Base-by-base conservation (phyloP, 30 jellyfish, hydroid and myxozoan genomes). In the Sanderia malayensis region DNA sequence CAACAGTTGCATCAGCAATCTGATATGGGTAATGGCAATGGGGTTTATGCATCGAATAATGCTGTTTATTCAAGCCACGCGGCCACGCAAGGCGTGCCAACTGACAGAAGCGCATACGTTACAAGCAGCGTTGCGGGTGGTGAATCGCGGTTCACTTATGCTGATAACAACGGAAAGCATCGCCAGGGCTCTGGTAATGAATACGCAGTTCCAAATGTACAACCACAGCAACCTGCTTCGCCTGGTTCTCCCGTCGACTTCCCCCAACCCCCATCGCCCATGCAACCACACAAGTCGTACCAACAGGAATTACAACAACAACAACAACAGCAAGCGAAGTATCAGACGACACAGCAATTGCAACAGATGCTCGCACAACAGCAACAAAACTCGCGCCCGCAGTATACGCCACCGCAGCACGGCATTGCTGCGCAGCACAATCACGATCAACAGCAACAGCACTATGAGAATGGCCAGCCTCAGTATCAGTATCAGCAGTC, bases 231-330 rank as follows among this genome's bases (percentile, higher is more conserved):
- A n/a, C n/a, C n/a, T n/a, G 62, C 85, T 0, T 28, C 59, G 53
- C 57, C 84, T 2, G 44, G 34, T 21, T 31, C 73, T 18, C 80
- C 78, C 3, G 80, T 13, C 6, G 79, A 34, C 31, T 76, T 76
- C 73, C 88, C 88, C 17, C 88, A 79, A 2, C 88, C 88, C 0
- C 88, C 88, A 25, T 67, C 68, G 11, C 19, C 88, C 23, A 31
- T 76, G 61, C 70, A 59, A 67, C 30, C 52, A 45, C 83, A 30
- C 4, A 71, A 71, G 4, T 1, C 59, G 22, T 47, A 24, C 23
- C 83, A 71, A 30, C 28, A 1, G 17, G 45, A 19, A 60, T 15
- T 46, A 26, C 59, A 63, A 31, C 58, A 27, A 30, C 75, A 63
- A 8, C 75, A 28, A 30, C 59, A 29, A 15, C 23, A 63, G 28